A percentile compares a stretch with the other conserved stretches of the same genome.
phyloP scores from a whole-genome alignment of 2,113 vertebrate species.

The Tyto alba region DNA sequence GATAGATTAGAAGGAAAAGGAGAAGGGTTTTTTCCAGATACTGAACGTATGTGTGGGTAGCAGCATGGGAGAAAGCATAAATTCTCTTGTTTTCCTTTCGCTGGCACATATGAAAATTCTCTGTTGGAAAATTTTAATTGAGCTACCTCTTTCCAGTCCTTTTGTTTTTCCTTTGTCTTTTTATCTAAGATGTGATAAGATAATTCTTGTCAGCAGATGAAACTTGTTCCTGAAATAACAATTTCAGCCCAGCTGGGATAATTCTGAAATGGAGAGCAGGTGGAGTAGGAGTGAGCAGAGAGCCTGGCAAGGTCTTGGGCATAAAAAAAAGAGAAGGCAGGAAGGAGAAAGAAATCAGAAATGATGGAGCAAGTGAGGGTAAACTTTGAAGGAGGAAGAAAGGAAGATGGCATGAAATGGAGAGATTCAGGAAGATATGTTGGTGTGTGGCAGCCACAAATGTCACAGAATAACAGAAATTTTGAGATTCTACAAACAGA shows the following conservation, averaged over 20 bases:
- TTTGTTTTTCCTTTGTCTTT: not conserved
- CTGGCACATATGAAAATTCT: not conserved
- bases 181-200: not conserved
- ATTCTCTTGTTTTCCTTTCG: not conserved
- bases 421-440: not conserved
- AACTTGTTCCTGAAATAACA: not conserved
- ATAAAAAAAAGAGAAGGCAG: not conserved
- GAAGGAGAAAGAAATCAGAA: not conserved
- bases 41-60: not conserved
- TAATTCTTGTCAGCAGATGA: not conserved
- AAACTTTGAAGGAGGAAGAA: not conserved
- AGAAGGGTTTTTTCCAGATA: not conserved
- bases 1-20: not conserved
- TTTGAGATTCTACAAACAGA: not conserved
- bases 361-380: not conserved
- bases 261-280: not conserved
- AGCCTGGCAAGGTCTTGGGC: not conserved
- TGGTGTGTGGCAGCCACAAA: not conserved
- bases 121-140: not conserved
- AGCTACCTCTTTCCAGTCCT: not conserved
- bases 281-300: not conserved
- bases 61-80: not conserved
- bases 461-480: not conserved
- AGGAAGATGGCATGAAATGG: not conserved
- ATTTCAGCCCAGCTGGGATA: not conserved